These are phyloP conservation scores for Triplophysa yarkandensis DNA, from an alignment of 2,797 vertebrate genomes.

Conservation along the genomic window DNA sequence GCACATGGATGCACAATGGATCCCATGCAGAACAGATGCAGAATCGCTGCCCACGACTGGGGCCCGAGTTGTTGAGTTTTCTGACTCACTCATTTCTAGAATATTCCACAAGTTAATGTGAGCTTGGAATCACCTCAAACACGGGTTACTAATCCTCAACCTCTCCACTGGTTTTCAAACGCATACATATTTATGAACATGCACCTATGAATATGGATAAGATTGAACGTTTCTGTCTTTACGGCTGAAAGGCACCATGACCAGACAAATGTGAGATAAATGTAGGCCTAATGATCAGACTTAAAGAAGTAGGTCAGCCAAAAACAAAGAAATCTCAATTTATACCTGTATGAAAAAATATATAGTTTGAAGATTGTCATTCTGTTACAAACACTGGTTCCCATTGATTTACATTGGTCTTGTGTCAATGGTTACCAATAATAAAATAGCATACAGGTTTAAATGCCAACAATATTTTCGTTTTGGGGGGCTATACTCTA, in stretches of 20 bases:
- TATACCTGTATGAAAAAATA: too few relatives aligned
- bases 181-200: slow-evolving; percentile 33
- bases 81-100: slow-evolving; percentile 49
- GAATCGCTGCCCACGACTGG: slow-evolving; percentile 44
- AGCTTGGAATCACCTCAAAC: slow-evolving; percentile 51
- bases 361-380: too few relatives aligned
- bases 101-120: slow-evolving; percentile 47
- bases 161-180: slow-evolving; percentile 11
- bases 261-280: slow-evolving; percentile 1
- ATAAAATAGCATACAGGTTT: too few relatives aligned
- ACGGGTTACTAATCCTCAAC: slow-evolving; percentile 37
- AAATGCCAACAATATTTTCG: too few relatives aligned
- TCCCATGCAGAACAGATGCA: slow-evolving; percentile 20
- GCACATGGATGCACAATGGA: slow-evolving; percentile 26
- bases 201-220: slow-evolving; percentile 45
- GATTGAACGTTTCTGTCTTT: slow-evolving; percentile 40
- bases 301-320: background rate
- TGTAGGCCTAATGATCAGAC: background rate
- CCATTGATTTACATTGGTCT: too few relatives aligned
- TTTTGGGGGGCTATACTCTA: too few relatives aligned
- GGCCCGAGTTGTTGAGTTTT: slow-evolving; percentile 46
- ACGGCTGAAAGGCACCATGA: background rate
- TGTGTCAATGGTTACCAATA: too few relatives aligned
- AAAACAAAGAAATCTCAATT: too few relatives aligned
- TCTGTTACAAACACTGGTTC: too few relatives aligned